A percentile compares a stretch with the other conserved stretches of the same genome.
These are phyloP conservation scores for Latrodectus geometricus DNA, from an alignment of 1,140 invertebrate species.

Conservation along the genomic window DNA sequence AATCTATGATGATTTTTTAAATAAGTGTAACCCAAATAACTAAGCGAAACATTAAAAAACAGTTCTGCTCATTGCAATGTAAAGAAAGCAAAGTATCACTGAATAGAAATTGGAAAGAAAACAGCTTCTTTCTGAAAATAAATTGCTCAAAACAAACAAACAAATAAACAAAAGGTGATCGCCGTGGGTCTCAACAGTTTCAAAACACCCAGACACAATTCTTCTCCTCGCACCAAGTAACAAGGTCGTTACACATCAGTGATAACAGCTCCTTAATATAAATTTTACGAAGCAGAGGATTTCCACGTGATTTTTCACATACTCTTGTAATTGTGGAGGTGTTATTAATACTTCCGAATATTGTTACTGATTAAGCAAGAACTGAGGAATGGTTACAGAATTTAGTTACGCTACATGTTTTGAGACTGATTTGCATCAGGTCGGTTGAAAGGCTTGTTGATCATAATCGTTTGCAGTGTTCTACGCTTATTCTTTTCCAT, in stretches of 20 bases:
- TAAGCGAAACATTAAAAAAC: too few relatives aligned
- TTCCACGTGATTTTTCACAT: background rate
- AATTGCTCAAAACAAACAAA: background rate
- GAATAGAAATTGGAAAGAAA: background rate
- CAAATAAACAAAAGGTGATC: background rate
- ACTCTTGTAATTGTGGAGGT: background rate
- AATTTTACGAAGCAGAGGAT: background rate
- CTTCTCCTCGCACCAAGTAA: background rate
- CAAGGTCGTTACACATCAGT: background rate
- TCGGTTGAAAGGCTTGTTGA: background rate
- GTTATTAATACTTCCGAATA: background rate
- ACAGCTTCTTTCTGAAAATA: background rate
- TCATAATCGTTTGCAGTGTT: background rate
- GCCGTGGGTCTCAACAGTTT: background rate
- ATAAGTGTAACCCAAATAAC: too few relatives aligned
- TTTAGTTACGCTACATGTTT: background rate
- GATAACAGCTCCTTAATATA: background rate
- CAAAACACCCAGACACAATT: background rate
- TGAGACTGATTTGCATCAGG: background rate
- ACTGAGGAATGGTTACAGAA: background rate
- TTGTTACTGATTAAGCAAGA: background rate
- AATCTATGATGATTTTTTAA: too few relatives aligned
- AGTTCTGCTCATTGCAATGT: background rate
- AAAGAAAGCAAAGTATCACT: background rate
- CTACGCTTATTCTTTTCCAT: too few relatives aligned